Evolutionary conservation across 2,113 vertebrate genomes (phyloP), one percentile per base, ranked within the genome.

Genomic region (Burhinus oedicnemus): DNA sequence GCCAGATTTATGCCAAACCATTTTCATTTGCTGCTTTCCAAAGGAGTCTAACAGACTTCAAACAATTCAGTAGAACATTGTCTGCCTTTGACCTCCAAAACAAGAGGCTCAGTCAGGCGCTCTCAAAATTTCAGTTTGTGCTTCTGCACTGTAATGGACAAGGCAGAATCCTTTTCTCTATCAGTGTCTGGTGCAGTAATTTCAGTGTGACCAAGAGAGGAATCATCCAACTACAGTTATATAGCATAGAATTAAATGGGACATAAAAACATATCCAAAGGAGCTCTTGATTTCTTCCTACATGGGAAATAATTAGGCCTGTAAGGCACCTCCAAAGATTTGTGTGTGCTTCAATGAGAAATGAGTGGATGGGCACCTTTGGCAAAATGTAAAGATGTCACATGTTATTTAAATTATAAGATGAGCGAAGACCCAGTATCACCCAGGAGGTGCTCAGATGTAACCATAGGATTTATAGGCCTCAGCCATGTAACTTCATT

Each of bases 91-190:
- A 11, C 26, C 8, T 68, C 13, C 32, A 81, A 15, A 69, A 54
- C 4, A 81, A 84, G 20, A 74, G 3, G 3, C 4, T 55, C 8
- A 20, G 3, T 75, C 29, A 55, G 26, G 8, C 0, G 0, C 8
- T 16, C 23, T 23, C 5, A 84, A 84, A 78, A 71, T 55, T 78
- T 81, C 55, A 55, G 8, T 34, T 78, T 30, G 7, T 62, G 38
- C 18, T 44, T 88, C 40, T 65, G 25, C 7, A 2, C 23, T 65
- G 20, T 60, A 82, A 64, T 30, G 5, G n/a, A 38, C 9, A 19
- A 81, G 8, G 30, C 49, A 58, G 55, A 87, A 55, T 36, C 2
- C 4, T 79, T 90, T 62, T 71, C 61, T 83, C 2, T 72, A 3
- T 30, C 30, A 68, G 15, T 27, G 21, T n/a, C 40, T 80, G 32